Conservation (phyloP, 1,140 invertebrate species). For the Drosophila saltans region DNA sequence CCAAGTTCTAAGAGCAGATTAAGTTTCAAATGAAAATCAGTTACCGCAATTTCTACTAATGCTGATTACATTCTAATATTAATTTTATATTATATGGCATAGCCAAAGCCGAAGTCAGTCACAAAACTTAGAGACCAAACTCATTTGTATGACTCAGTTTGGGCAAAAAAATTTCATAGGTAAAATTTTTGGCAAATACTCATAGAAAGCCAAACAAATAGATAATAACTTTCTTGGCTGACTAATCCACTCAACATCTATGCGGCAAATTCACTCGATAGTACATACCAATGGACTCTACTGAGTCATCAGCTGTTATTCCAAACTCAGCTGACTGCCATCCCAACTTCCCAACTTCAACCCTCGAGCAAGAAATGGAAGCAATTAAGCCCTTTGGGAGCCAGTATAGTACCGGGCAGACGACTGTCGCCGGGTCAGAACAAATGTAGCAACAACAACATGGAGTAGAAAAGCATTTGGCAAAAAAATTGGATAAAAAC, state of each 20-base stretch:
- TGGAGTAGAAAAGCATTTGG: constrained; percentile 1
- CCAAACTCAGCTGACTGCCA: constrained; percentile 9
- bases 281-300: not conserved
- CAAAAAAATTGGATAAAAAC: constrained; percentile 38
- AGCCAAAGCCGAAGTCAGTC: not conserved
- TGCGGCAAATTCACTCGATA: not conserved
- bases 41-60: no score
- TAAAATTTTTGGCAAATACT: not conserved
- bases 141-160: not conserved
- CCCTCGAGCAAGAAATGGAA: not conserved
- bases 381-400: constrained; percentile 38
- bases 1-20: no score
- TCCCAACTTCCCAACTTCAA: not conserved
- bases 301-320: constrained; percentile 51
- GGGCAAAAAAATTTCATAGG: not conserved
- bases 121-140: not conserved
- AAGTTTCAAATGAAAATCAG: no score
- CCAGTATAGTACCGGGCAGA: constrained; percentile 29
- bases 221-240: not conserved
- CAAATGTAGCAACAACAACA: constrained; percentile 11
- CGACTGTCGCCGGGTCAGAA: constrained; percentile 50
- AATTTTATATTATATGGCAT: no score
- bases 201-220: not conserved
- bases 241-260: not conserved
- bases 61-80: no score